phyloP scores from a whole-genome alignment of 2,888 invertebrate species.

The Acleris emargana region DNA sequence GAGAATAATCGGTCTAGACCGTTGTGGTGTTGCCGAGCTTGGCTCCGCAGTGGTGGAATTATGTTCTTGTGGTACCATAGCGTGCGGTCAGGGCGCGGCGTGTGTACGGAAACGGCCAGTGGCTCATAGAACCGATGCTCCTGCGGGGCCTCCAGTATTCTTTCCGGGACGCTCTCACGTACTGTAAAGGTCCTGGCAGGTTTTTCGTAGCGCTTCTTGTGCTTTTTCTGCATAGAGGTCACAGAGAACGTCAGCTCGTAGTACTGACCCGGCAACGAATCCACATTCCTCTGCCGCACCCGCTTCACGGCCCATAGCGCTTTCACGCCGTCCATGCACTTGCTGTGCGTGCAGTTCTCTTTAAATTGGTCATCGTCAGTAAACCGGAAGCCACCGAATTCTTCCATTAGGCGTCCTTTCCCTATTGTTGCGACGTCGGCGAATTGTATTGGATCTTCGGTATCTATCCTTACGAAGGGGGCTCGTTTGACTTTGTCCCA shows the following conservation, averaged over 20 bases:
- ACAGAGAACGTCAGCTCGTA: constrained; percentile 88
- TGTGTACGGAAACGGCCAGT: constrained; percentile 38
- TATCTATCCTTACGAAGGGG: constrained; percentile 66
- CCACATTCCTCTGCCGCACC: constrained; percentile 85
- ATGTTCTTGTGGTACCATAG: constrained; percentile 75
- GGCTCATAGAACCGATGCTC: constrained; percentile 44
- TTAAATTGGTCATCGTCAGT: constrained; percentile 72
- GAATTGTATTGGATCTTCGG: constrained; percentile 77
- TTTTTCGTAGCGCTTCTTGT: constrained; percentile 75
- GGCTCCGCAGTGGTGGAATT: constrained; percentile 51
- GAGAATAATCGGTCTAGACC: constrained; percentile 72
- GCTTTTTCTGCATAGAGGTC: constrained; percentile 69
- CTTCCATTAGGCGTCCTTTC: constrained; percentile 84
- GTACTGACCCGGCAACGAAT: constrained; percentile 70
- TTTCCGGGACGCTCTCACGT: constrained; percentile 74
- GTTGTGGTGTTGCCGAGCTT: constrained; percentile 52
- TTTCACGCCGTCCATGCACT: constrained; percentile 80
- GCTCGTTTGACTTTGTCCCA: constrained; percentile 79
- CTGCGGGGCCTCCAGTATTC: constrained; percentile 48
- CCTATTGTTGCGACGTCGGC: constrained; percentile 87
- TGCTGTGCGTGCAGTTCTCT: constrained; percentile 67
- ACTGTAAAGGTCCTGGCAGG: constrained; percentile 87
- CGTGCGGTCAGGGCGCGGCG: constrained; percentile 59
- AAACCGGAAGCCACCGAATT: constrained; percentile 80
- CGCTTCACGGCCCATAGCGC: constrained; percentile 89